Evolutionary conservation across 2,888 invertebrate species (phyloP).

Genomic region (Drosophila phalerata): DNA sequence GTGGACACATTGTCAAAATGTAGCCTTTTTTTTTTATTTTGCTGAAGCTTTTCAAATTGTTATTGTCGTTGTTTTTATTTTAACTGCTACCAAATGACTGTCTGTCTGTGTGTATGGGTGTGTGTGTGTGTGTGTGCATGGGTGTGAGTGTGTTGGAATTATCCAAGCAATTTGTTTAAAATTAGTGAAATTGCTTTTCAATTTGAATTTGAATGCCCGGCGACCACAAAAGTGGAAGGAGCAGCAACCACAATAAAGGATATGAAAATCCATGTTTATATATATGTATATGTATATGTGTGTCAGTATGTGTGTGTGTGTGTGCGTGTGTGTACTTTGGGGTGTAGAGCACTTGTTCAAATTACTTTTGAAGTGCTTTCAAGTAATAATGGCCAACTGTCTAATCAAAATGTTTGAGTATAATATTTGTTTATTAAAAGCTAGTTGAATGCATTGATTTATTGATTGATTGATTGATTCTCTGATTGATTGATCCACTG

Average conservation of each 20-base stretch:
- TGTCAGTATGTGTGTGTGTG: not conserved
- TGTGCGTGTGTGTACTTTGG: not conserved
- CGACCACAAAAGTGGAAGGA: slow-evolving; percentile 11
- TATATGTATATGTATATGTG: not conserved
- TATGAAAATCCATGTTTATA: slow-evolving; percentile 21
- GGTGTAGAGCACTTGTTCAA: slow-evolving; percentile 7
- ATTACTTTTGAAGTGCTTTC: slow-evolving; percentile 20
- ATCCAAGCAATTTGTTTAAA: slow-evolving; percentile 70
- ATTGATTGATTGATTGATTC: not conserved
- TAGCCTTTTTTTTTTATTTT: slow-evolving; percentile 11
- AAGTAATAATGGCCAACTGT: slow-evolving; percentile 7
- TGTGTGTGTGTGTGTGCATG: not conserved
- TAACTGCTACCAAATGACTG: slow-evolving; percentile 1
- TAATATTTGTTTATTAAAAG: slow-evolving; percentile 1
- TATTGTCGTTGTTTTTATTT: slow-evolving; percentile 29
- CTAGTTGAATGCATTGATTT: slow-evolving; percentile 3
- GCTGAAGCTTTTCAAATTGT: slow-evolving; percentile 31
- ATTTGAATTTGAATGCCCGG: slow-evolving; percentile 35
- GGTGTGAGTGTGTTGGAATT: slow-evolving; percentile 43
- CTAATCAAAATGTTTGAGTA: slow-evolving; percentile 1
- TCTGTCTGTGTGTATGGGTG: not conserved
- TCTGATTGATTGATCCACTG: too few species aligned
- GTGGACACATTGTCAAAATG: not conserved
- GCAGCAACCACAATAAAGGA: slow-evolving; percentile 19
- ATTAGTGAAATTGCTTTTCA: slow-evolving; percentile 70